phyloP scores from a whole-genome alignment of 2,888 invertebrate species.

The Hermaeophaga mercurialis region DNA sequence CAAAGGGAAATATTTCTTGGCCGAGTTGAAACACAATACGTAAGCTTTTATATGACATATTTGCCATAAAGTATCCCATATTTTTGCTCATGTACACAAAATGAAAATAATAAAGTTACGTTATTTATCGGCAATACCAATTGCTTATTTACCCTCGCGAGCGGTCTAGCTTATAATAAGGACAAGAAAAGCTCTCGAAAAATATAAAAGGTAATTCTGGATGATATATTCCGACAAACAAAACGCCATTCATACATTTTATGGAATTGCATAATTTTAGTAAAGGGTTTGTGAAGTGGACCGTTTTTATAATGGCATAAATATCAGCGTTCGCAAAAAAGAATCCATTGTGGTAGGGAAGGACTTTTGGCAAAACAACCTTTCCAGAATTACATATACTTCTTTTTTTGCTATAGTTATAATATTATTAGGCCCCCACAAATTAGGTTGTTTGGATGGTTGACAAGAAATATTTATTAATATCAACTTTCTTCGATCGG shows the following conservation, averaged over 20 bases:
- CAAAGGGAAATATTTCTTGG: conserved; percentile 40
- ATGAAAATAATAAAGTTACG: conserved; percentile 48
- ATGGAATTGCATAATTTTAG: conserved; percentile 15
- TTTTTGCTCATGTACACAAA: conserved; percentile 45
- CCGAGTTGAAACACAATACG: conserved; percentile 40
- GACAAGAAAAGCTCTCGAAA: conserved; percentile 20
- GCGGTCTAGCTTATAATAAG: conserved; percentile 21
- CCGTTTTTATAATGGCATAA: neutral
- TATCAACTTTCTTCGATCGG: no score
- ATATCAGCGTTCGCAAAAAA: neutral
- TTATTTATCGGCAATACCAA: conserved; percentile 44
- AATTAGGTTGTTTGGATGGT: no score
- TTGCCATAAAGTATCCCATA: conserved; percentile 45
- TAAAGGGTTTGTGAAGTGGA: neutral
- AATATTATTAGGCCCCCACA: no score
- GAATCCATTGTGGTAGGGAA: neutral
- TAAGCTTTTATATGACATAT: conserved; percentile 43
- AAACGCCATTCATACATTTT: conserved; percentile 10
- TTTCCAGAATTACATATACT: neutral
- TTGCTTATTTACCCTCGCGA: conserved; percentile 32
- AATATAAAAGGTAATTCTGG: conserved; percentile 18
- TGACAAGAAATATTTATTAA: no score
- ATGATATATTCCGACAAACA: conserved; percentile 23
- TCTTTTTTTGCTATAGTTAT: no score
- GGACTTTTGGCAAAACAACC: neutral